These are phyloP conservation scores for Bostrychus sinensis DNA, from an alignment of 2,113 vertebrate genomes.

Conservation along the genomic window DNA sequence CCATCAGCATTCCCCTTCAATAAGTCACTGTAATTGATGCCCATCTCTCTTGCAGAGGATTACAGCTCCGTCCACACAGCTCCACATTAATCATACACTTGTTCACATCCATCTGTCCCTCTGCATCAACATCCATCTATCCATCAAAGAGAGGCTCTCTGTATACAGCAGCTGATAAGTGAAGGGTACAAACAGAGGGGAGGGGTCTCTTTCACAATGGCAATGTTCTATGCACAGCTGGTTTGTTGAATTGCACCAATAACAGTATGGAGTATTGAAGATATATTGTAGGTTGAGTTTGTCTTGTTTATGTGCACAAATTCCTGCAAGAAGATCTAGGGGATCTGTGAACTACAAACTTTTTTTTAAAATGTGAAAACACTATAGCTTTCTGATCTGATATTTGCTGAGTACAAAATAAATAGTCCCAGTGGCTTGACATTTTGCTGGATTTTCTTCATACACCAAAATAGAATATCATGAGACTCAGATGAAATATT, in stretches of 20 bases:
- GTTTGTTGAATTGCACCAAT: background rate
- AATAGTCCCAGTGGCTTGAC: too few species aligned
- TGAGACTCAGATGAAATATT: too few species aligned
- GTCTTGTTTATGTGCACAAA: too few species aligned
- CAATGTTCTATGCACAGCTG: background rate
- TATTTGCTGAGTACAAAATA: too few species aligned
- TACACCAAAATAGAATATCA: too few species aligned
- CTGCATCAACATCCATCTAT: background rate
- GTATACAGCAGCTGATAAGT: background rate
- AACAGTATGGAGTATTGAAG: too few species aligned
- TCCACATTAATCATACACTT: background rate
- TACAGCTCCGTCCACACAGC: background rate
- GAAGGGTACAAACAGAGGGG: background rate
- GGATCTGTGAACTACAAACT: too few species aligned
- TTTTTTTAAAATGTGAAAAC: too few species aligned
- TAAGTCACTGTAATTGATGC: conserved; percentile 32
- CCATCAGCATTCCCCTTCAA: conserved; percentile 11
- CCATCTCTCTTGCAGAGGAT: conserved; percentile 19
- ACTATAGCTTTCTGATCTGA: too few species aligned
- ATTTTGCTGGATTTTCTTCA: too few species aligned
- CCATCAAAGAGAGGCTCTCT: background rate
- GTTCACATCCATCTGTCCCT: background rate
- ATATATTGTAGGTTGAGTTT: too few species aligned
- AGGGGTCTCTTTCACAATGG: background rate
- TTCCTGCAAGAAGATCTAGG: too few species aligned